Evolutionary conservation across 2,888 invertebrate genomes (phyloP), one percentile per base, ranked within the genome.

Genomic region (Drosophila fungiperda): DNA sequence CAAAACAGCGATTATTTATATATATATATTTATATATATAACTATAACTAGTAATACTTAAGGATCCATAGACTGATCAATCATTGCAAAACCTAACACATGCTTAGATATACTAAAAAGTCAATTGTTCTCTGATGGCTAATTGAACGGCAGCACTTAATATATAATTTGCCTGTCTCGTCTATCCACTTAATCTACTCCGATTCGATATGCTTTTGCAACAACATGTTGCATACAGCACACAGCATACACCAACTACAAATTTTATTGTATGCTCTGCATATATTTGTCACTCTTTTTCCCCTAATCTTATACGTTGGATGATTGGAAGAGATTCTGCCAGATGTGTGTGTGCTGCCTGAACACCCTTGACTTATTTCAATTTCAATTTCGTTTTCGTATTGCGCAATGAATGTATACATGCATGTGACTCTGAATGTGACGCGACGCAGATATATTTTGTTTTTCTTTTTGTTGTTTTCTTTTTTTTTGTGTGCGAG

Each of bases 341-440:
- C 23, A 49, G 49, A 8, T 52, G 50, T 20, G 36, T 38, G n/a
- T 29, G n/a, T 17, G 35, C 33, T 55, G 38, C 40, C 35, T 12
- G 29, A 59, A 52, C 40, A 70, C 55, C 72, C 67, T 75, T 72
- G 77, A 76, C 9, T 67, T 59, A 49, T 20, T 38, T 20, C 50
- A 29, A 29, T 29, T 29, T 29, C 29, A 29, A 29, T 29, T 29
- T 29, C 53, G 68, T 52, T 57, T 68, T 64, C 32, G 60, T 64
- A 68, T 80, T 81, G 76, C 81, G 85, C 82, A 82, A 82, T 55
- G 57, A 48, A 29, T 53, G 58, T 38, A 4, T 17, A 2, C 17
- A 1, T 29, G 17, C 17, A n/a, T 50, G n/a, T 29, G 50, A 17
- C 6, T 50, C n/a, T 29, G 50, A 36, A 36, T 29, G 35, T 55